Conservation (phyloP, 2,113 vertebrate genomes). For the Forbesichthys agassizii region DNA sequence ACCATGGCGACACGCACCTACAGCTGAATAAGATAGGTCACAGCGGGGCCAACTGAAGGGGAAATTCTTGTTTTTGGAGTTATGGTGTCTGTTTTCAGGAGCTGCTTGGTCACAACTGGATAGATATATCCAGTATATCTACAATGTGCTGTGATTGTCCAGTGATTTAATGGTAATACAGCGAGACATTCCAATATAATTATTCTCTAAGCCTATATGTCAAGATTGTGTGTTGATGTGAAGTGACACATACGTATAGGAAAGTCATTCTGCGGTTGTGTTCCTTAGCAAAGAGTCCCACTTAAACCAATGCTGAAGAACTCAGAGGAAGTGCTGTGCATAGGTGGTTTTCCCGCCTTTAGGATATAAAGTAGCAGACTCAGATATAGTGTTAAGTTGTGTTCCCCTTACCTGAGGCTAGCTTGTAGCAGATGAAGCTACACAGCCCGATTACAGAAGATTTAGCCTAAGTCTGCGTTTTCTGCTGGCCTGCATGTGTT, state of each 20-base stretch:
- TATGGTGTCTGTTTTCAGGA: conserved; percentile 71
- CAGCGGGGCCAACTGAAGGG: conserved; percentile 73
- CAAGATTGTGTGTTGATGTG: too few relatives aligned
- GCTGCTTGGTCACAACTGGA: conserved; percentile 55
- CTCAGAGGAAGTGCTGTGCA: conserved; percentile 14
- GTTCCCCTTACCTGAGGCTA: conserved; percentile 55
- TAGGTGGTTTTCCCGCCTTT: conserved; percentile 17
- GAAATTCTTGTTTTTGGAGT: conserved; percentile 61
- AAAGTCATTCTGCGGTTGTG: too few relatives aligned
- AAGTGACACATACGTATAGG: too few relatives aligned
- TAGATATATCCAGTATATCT: conserved; percentile 15
- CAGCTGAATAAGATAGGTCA: conserved; percentile 75
- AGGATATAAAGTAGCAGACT: conserved; percentile 48
- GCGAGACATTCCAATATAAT: too few relatives aligned
- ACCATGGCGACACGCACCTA: conserved; percentile 40
- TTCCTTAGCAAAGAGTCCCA: too few relatives aligned
- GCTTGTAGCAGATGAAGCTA: conserved; percentile 26
- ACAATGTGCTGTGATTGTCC: conserved; percentile 52
- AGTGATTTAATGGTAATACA: neutral
- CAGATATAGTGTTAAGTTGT: conserved; percentile 21
- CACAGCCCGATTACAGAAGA: conserved; percentile 24
- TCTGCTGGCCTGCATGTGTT: conserved; percentile 30
- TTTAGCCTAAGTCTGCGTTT: conserved; percentile 57
- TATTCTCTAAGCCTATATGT: too few relatives aligned
- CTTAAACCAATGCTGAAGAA: neutral